Base-by-base conservation (phyloP, 2,888 invertebrate genomes). In the Coenonympha glycerion region DNA sequence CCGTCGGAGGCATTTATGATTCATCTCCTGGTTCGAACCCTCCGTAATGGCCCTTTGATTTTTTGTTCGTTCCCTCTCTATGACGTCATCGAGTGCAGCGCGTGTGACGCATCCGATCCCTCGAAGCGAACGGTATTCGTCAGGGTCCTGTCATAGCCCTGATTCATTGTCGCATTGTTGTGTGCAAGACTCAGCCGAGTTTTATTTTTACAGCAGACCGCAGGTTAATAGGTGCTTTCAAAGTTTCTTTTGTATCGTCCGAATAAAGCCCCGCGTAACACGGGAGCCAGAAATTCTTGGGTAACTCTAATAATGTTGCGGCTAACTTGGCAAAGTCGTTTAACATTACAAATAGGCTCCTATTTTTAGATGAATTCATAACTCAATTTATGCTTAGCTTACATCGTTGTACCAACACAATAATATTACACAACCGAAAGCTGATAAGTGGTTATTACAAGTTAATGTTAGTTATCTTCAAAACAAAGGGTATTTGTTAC, bases 1-100 rank as follows among this genome's bases (percentile, higher is more conserved):
- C 81, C 72, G 73, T 71, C 69, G 71, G 69, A 44, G 71, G 73
- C 74, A 75, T 76, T 76, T 76, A 81, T 86, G 86, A 87, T 82
- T 87, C 85, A 87, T 82, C 83, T 77, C 73, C 15, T 15, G 13
- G 39, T 39, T 39, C 39, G 65, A 73, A 76, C 85, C 84, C 84
- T 81, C 72, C 51, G 66, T 71, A 70, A 69, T 74, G 66, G 71
- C 80, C 83, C 79, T 78, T 66, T 64, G 63, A 60, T 68, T 71
- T 71, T 71, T 69, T 67, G 64, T 64, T 47, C 66, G 63, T 73
- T 75, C 78, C 81, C 76, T 76, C 68, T 63, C 55, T 53, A 62
- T 87, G 85, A 85, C 85, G 84, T 85, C 84, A 86, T 64, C 64
- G 63, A 66, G 60, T 73, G 76, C 75, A 76, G 61, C 15, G 9